phyloP scores from a whole-genome alignment of 2,113 vertebrate genomes.

The Choloepus hoffmanni region DNA sequence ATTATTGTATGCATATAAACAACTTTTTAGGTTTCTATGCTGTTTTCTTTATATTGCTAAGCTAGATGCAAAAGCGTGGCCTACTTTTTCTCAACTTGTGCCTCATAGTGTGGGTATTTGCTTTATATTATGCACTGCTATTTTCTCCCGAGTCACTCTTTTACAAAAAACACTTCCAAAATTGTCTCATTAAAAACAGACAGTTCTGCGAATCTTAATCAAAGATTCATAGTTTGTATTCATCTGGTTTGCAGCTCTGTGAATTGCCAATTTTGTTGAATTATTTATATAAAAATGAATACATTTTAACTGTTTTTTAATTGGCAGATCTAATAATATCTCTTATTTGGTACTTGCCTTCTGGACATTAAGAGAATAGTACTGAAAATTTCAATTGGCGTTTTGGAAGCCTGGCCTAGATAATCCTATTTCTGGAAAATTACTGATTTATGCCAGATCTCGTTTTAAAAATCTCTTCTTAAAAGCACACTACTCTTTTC shows the following conservation, averaged over 20 bases:
- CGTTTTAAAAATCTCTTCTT: slow-evolving; percentile 40
- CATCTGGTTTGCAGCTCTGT: slow-evolving; percentile 64
- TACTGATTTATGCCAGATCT: slow-evolving; percentile 32
- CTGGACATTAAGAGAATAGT: slow-evolving; percentile 47
- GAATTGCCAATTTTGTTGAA: slow-evolving; percentile 72
- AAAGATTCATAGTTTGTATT: slow-evolving; percentile 75
- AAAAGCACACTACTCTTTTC: neutral
- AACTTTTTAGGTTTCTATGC: neutral
- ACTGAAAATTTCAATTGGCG: slow-evolving; percentile 51
- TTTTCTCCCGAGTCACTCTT: slow-evolving; percentile 63
- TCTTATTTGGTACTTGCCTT: slow-evolving; percentile 30
- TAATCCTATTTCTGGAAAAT: slow-evolving; percentile 67
- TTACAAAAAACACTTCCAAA: slow-evolving; percentile 66
- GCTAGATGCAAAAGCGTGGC: slow-evolving; percentile 34
- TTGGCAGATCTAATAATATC: slow-evolving; percentile 74
- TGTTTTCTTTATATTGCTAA: slow-evolving; percentile 20
- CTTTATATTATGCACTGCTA: slow-evolving; percentile 21
- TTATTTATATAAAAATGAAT: slow-evolving; percentile 78
- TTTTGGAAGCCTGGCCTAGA: slow-evolving; percentile 67
- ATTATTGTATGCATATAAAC: neutral
- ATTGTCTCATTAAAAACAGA: slow-evolving; percentile 58
- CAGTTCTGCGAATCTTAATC: slow-evolving; percentile 72
- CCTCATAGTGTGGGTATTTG: slow-evolving; percentile 13
- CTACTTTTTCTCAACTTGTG: slow-evolving; percentile 60
- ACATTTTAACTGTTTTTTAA: slow-evolving; percentile 73